Evolutionary conservation across 2,797 vertebrate species (phyloP).

Genomic region (Ispidina lecontei): DNA sequence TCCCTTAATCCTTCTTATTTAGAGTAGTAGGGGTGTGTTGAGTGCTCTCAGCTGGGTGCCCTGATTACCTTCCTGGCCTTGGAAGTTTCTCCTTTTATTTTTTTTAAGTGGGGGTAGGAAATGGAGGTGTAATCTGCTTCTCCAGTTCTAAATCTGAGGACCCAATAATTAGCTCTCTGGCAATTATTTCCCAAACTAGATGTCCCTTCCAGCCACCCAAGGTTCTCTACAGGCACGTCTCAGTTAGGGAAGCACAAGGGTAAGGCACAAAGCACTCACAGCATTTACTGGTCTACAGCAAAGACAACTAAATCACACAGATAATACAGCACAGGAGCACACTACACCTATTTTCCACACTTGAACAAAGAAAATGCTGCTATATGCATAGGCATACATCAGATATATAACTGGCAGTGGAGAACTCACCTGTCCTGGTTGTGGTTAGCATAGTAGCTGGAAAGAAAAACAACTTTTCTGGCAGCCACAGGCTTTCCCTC

Average conservation of each 20-base stretch:
- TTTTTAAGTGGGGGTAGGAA: background rate
- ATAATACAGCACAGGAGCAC: background rate
- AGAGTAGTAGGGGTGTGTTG: background rate
- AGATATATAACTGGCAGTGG: background rate
- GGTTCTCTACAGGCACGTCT: background rate
- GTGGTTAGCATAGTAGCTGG: background rate
- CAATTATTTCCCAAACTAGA: background rate
- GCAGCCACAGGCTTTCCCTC: background rate
- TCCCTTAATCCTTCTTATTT: background rate
- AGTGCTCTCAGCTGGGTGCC: background rate
- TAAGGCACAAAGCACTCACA: background rate
- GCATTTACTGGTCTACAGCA: background rate
- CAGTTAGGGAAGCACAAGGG: background rate
- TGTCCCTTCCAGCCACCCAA: background rate
- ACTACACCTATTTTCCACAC: background rate
- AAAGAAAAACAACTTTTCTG: background rate
- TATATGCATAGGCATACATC: background rate
- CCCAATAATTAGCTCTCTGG: background rate
- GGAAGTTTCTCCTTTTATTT: background rate
- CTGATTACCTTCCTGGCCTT: background rate
- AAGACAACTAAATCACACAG: background rate
- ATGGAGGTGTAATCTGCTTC: background rate
- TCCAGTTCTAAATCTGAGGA: background rate
- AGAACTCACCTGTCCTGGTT: background rate
- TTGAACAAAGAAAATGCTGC: background rate